These are phyloP conservation scores for Nylanderia fulva DNA, from an alignment of 1,140 invertebrate genomes.

Conservation along the genomic window DNA sequence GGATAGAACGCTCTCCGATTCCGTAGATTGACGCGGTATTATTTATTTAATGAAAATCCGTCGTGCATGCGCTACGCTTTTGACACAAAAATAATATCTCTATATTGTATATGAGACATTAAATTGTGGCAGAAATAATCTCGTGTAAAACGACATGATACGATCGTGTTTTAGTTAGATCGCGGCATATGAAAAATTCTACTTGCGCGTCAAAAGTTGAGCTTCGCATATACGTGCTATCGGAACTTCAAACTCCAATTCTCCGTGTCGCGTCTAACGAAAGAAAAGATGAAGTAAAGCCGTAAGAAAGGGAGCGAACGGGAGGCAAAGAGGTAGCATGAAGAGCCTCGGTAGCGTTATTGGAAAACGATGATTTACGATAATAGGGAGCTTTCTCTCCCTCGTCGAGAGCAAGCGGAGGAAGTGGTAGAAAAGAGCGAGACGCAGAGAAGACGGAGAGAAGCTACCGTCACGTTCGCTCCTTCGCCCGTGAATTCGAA, in stretches of 20 bases:
- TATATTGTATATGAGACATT: background rate
- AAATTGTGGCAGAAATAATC: background rate
- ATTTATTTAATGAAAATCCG: slow-evolving; percentile 63
- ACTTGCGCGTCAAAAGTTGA: slow-evolving; percentile 17
- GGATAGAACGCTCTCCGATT: slow-evolving; percentile 35
- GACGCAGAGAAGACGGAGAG: slow-evolving; percentile 62
- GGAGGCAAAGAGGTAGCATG: slow-evolving; percentile 57
- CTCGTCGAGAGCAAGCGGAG: slow-evolving; percentile 48
- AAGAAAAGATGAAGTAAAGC: slow-evolving; percentile 56
- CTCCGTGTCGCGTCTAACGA: slow-evolving; percentile 24
- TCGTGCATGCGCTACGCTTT: background rate
- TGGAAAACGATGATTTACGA: slow-evolving; percentile 87
- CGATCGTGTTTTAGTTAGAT: slow-evolving; percentile 7
- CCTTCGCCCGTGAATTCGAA: slow-evolving; percentile 72
- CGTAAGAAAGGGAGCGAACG: background rate
- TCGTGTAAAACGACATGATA: slow-evolving; percentile 14
- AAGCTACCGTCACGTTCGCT: background rate
- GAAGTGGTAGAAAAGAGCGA: slow-evolving; percentile 44
- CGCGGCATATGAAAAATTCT: slow-evolving; percentile 22
- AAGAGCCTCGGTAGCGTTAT: slow-evolving; percentile 85
- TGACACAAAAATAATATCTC: background rate
- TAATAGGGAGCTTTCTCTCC: slow-evolving; percentile 82
- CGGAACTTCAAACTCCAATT: slow-evolving; percentile 20
- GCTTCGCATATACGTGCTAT: slow-evolving; percentile 11
- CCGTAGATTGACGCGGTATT: slow-evolving; percentile 41